phyloP scores from a whole-genome alignment of 2,113 vertebrate species.

The Pheucticus melanocephalus region DNA sequence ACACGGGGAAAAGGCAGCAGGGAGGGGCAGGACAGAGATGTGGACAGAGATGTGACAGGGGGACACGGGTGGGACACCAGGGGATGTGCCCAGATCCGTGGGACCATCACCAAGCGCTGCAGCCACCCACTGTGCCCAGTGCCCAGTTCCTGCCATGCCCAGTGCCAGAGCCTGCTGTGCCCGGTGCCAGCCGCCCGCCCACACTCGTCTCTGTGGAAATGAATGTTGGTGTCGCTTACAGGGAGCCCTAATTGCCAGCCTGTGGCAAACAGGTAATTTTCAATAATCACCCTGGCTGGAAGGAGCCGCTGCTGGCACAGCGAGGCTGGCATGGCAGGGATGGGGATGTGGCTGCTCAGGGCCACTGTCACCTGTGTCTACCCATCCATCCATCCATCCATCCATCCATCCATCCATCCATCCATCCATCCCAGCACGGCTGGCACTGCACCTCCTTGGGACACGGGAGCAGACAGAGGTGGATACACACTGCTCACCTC shows the following conservation, averaged over 20 bases:
- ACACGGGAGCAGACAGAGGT: background rate
- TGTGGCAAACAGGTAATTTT: conserved; percentile 37
- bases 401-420: background rate
- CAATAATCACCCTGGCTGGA: background rate
- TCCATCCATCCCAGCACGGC: background rate
- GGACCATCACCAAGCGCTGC: rapidly evolving
- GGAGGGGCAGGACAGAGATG: background rate
- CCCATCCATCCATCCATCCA: background rate
- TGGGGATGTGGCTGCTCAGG: rapidly evolving
- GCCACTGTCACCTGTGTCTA: background rate
- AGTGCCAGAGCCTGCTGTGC: background rate
- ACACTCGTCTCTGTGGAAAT: background rate
- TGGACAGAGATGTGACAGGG: no score
- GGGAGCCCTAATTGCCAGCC: conserved; percentile 2
- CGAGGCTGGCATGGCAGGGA: rapidly evolving
- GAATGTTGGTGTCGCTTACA: background rate
- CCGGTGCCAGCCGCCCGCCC: background rate
- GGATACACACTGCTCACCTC: background rate
- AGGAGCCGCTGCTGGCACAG: background rate
- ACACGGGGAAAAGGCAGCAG: rapidly evolving
- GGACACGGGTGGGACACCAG: background rate
- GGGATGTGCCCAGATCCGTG: rapidly evolving
- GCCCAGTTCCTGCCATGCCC: background rate
- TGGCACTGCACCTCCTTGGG: rapidly evolving
- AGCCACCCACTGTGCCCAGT: background rate